Conservation (phyloP, 2,113 vertebrate genomes). For the Indicator maculatus region DNA sequence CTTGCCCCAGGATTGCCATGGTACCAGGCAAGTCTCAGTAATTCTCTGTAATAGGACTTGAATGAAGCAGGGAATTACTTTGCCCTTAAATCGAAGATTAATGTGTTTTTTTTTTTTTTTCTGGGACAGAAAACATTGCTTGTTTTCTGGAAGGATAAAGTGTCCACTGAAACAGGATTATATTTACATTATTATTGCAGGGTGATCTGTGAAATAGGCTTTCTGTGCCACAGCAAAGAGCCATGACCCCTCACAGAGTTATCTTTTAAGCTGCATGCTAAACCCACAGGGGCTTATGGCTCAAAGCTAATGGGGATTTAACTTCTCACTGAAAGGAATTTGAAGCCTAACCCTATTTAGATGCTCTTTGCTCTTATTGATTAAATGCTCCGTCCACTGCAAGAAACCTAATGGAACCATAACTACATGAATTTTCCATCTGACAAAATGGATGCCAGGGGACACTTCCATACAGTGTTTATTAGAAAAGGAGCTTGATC, state of each 20-base stretch:
- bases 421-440: conserved; percentile 33
- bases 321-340: conserved; percentile 58
- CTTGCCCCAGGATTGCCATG: background rate
- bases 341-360: conserved; percentile 64
- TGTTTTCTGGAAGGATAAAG: conserved; percentile 59
- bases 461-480: conserved; percentile 23
- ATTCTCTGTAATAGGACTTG: background rate
- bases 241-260: conserved; percentile 34
- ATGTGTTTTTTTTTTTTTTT: background rate
- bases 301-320: conserved; percentile 64
- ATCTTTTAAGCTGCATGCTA: conserved; percentile 59
- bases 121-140: conserved; percentile 14
- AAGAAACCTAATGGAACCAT: conserved; percentile 38
- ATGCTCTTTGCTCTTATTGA: conserved; percentile 58
- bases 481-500: conserved; percentile 33
- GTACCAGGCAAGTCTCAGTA: background rate
- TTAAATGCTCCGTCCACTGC: conserved; percentile 41
- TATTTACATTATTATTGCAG: conserved; percentile 60
- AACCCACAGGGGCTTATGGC: conserved; percentile 15
- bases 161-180: conserved; percentile 57
- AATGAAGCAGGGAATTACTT: conserved; percentile 22
- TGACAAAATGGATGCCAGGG: conserved; percentile 19
- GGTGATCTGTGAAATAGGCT: conserved; percentile 57
- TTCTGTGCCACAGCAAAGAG: conserved; percentile 49
- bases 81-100: conserved; percentile 43